Conservation (phyloP, 2,797 vertebrate species). For the Scomberomorus guttatus region DNA sequence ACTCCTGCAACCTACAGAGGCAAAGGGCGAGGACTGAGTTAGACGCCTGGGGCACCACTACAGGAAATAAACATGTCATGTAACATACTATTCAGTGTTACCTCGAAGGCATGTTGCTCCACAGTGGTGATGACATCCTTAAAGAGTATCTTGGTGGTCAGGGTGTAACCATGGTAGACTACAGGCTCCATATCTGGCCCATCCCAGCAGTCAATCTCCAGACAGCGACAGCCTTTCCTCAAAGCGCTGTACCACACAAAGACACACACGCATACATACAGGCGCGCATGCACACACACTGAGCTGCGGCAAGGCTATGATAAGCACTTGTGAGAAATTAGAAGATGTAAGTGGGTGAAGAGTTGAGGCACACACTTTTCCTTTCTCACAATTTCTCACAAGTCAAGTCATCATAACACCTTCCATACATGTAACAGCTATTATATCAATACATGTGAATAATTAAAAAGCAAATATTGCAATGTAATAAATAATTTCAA, state of each 20-base stretch:
- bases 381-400: not conserved
- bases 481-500: constrained; percentile 2
- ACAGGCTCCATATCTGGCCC: constrained; percentile 87
- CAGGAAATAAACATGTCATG: constrained; percentile 5
- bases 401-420: not conserved
- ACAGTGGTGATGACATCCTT: constrained; percentile 88
- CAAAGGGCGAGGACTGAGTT: not conserved
- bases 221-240: constrained; percentile 91
- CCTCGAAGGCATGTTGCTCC: constrained; percentile 89
- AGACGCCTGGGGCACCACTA: constrained; percentile 14
- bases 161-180: constrained; percentile 91
- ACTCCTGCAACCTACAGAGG: constrained; percentile 24
- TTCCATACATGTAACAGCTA: not conserved
- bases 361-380: constrained; percentile 9
- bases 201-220: constrained; percentile 95
- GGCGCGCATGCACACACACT: not conserved
- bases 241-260: constrained; percentile 84
- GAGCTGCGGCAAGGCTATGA: constrained; percentile 8
- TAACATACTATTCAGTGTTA: constrained; percentile 64
- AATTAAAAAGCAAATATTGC: not conserved
- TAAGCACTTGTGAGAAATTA: constrained; percentile 24
- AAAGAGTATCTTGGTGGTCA: constrained; percentile 91
- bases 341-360: not conserved
- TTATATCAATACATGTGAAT: constrained; percentile 5
- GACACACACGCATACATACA: constrained; percentile 6